phyloP scores from a whole-genome alignment of 2,113 vertebrate species.

The Capreolus pygargus region DNA sequence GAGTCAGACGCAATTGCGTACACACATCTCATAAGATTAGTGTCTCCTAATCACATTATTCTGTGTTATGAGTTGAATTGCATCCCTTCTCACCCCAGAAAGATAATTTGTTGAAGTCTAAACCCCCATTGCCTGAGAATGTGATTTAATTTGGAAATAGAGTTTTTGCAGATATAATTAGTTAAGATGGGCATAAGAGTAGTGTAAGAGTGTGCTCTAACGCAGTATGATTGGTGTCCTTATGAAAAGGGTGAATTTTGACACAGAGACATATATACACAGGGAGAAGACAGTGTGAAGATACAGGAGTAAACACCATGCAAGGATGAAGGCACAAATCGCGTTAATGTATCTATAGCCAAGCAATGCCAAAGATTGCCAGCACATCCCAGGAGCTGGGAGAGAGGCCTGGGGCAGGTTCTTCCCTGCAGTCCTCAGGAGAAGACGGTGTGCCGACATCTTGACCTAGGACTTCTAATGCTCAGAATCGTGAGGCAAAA shows the following conservation, averaged over 20 bases:
- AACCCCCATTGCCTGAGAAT: neutral
- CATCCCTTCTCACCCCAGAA: accelerated
- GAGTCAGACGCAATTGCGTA: neutral
- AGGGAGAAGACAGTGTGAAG: neutral
- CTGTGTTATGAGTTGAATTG: neutral
- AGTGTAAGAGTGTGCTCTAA: neutral
- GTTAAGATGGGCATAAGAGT: neutral
- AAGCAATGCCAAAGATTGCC: neutral
- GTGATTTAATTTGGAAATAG: neutral
- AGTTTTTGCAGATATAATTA: neutral
- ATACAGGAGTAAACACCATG: neutral
- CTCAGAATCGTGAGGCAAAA: neutral
- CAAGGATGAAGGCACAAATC: neutral
- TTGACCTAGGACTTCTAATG: neutral
- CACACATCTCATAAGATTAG: neutral
- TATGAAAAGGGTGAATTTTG: neutral
- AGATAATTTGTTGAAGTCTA: neutral
- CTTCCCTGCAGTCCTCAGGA: neutral
- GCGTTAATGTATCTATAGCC: neutral
- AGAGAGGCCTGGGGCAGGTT: neutral
- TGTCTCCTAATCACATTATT: neutral
- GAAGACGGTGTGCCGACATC: accelerated
- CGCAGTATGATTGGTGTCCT: neutral
- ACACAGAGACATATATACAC: neutral
- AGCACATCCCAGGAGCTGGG: neutral